A percentile compares a stretch with the other conserved stretches of the same genome.
phyloP scores from a whole-genome alignment of 1,140 invertebrate species.

The Drosophila arawakana region DNA sequence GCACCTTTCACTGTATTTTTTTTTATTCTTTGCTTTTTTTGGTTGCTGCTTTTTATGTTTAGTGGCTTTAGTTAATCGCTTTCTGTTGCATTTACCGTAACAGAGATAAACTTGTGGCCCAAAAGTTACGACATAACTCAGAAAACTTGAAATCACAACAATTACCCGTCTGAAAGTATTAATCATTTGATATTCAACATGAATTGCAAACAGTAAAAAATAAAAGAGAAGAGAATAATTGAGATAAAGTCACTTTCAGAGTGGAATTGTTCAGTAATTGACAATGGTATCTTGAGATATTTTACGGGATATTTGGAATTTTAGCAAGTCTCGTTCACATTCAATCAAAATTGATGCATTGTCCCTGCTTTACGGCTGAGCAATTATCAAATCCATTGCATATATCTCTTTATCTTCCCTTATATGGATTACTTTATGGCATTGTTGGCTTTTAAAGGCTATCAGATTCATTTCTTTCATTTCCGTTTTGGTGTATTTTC shows the following conservation, averaged over 20 bases:
- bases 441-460: slow-evolving; percentile 43
- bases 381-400: slow-evolving; percentile 67
- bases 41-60: slow-evolving; percentile 16
- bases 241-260: background rate
- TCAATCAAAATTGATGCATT: slow-evolving; percentile 14
- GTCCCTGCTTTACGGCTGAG: slow-evolving; percentile 27
- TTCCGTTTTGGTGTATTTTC: slow-evolving; percentile 38
- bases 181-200: background rate
- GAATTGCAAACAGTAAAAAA: background rate
- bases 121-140: slow-evolving; percentile 55
- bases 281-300: no score
- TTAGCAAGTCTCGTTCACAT: slow-evolving; percentile 2
- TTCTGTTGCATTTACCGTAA: slow-evolving; percentile 57
- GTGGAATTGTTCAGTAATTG: no score
- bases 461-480: slow-evolving; percentile 55
- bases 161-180: slow-evolving; percentile 30
- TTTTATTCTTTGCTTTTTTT: slow-evolving; percentile 4
- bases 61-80: slow-evolving; percentile 44
- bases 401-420: slow-evolving; percentile 18
- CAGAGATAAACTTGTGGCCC: slow-evolving; percentile 56
- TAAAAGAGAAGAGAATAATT: background rate
- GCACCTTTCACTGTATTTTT: background rate
- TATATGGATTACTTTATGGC: slow-evolving; percentile 61
- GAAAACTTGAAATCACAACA: slow-evolving; percentile 28
- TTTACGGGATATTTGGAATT: background rate